Conservation (phyloP, 2,113 vertebrate genomes). For the Phalacrocorax carbo region DNA sequence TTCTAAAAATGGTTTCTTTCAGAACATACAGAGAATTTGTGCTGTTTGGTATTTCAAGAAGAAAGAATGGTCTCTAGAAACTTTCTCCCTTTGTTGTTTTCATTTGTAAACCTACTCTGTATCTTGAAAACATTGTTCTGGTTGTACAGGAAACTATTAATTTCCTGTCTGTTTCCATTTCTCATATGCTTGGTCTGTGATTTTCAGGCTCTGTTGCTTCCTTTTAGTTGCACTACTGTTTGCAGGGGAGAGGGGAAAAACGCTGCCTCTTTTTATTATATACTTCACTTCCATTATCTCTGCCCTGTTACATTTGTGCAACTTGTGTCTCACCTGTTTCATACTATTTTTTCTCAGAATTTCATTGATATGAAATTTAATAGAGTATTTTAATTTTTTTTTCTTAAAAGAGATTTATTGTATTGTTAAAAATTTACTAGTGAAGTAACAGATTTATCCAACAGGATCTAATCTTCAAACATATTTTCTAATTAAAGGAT, state of each 20-base stretch:
- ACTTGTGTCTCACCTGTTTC: not conserved
- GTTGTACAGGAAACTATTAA: conserved; percentile 57
- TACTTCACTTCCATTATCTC: not conserved
- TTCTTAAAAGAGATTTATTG: not conserved
- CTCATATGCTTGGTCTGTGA: not conserved
- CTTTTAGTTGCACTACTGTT: not conserved
- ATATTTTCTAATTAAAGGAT: not conserved
- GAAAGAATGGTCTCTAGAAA: not conserved
- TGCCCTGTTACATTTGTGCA: not conserved
- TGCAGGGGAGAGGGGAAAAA: not conserved
- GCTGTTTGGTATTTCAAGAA: not conserved
- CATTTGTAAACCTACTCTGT: not conserved
- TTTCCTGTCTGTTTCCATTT: conserved; percentile 57
- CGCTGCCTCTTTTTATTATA: not conserved
- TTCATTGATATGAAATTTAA: not conserved
- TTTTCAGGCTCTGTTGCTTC: conserved; percentile 33
- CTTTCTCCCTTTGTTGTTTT: not conserved
- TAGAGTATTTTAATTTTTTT: not conserved
- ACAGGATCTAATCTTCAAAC: not conserved
- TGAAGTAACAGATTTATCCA: not conserved
- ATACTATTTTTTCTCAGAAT: not conserved
- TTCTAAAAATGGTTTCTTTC: not conserved
- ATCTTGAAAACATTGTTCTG: conserved; percentile 16
- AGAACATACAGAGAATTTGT: not conserved
- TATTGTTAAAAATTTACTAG: not conserved